A percentile compares a stretch with the other conserved stretches of the same genome.
Conservation (phyloP, 2,113 vertebrate genomes). For the Xenotilapia caudafasciata region DNA sequence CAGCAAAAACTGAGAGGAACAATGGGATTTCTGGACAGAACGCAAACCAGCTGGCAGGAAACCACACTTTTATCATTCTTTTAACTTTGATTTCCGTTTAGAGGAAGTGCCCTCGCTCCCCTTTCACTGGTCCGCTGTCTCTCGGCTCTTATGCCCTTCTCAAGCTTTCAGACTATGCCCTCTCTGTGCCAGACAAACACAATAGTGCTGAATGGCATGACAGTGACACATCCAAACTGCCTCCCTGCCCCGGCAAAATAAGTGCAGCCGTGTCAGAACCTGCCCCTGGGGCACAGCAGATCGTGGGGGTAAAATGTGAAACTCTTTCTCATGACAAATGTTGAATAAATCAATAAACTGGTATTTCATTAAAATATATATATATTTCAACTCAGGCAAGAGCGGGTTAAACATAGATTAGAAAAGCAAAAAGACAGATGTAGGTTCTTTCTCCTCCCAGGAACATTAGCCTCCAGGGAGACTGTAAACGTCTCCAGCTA, state of each 20-base stretch:
- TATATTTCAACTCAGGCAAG: neutral
- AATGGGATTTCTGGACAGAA: slow-evolving; percentile 71
- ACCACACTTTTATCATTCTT: slow-evolving; percentile 67
- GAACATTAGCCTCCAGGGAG: slow-evolving; percentile 26
- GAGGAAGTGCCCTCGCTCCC: slow-evolving; percentile 54
- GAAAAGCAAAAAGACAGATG: slow-evolving; percentile 29
- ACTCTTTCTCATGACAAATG: slow-evolving; percentile 39
- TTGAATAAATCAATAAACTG: slow-evolving; percentile 23
- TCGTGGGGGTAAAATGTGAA: slow-evolving; percentile 23
- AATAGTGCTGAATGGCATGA: neutral
- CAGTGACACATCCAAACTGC: slow-evolving; percentile 6
- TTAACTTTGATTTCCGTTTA: slow-evolving; percentile 71
- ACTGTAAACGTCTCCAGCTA: neutral
- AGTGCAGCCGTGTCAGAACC: slow-evolving; percentile 7
- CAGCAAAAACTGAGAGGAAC: slow-evolving; percentile 74
- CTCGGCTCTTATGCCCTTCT: slow-evolving; percentile 14
- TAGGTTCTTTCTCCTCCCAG: neutral
- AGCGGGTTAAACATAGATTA: slow-evolving; percentile 23
- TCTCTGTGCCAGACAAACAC: neutral
- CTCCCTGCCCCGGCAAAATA: neutral
- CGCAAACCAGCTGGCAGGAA: slow-evolving; percentile 80
- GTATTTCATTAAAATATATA: neutral
- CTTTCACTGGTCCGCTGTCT: slow-evolving; percentile 28
- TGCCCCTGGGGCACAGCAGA: neutral
- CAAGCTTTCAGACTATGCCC: neutral